Conservation (phyloP, 92 coral and sea anemone genomes). For the Ricordea florida region DNA sequence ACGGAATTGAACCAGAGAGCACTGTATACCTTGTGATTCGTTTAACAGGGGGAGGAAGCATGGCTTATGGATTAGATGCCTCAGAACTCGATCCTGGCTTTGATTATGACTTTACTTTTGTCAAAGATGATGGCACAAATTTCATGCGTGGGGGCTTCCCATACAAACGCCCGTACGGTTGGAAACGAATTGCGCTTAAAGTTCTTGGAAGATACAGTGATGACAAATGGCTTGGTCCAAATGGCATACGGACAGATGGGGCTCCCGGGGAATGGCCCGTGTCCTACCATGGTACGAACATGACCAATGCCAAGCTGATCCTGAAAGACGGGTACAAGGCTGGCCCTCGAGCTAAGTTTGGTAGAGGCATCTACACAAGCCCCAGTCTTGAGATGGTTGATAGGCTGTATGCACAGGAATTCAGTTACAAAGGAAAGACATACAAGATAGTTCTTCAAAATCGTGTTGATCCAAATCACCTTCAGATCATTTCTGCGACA, state of each 20-base stretch:
- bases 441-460: constrained; percentile 75
- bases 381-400: constrained; percentile 62
- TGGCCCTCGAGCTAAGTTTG: constrained; percentile 17
- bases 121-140: constrained; percentile 54
- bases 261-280: constrained; percentile 76
- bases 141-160: constrained; percentile 55
- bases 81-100: constrained; percentile 17
- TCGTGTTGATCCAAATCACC: constrained; percentile 62
- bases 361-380: constrained; percentile 65
- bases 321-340: constrained; percentile 38
- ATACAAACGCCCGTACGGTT: constrained; percentile 77
- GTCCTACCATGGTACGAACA: constrained; percentile 68
- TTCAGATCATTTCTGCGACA: constrained; percentile 43
- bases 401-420: constrained; percentile 39
- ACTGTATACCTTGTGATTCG: constrained; percentile 25
- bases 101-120: constrained; percentile 51
- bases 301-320: constrained; percentile 18
- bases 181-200: constrained; percentile 64
- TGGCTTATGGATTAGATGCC: not conserved
- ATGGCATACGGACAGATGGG: constrained; percentile 61
- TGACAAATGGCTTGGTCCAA: constrained; percentile 63
- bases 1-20: constrained; percentile 6
- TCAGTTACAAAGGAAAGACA: constrained; percentile 35
- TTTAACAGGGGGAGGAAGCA: not conserved
- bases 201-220: constrained; percentile 30